Conservation (phyloP, 2,113 vertebrate genomes). For the Phyllostomus discolor region DNA sequence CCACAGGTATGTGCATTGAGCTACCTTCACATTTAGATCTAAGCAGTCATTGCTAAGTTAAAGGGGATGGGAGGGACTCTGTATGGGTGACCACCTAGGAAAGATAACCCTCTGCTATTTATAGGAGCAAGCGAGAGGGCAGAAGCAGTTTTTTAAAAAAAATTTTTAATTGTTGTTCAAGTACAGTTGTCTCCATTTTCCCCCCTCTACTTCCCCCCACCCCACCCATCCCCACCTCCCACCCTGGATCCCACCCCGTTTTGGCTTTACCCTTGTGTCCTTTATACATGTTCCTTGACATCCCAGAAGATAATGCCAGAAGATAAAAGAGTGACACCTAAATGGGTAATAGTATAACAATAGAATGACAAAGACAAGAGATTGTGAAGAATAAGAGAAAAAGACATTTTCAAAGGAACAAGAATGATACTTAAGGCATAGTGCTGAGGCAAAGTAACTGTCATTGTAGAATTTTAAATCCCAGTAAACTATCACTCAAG, state of each 20-base stretch:
- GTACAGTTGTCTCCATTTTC: no score
- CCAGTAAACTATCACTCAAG: background rate
- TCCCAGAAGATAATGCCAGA: background rate
- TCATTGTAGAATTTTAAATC: constrained; percentile 28
- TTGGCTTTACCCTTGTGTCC: no score
- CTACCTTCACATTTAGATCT: background rate
- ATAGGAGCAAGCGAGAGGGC: background rate
- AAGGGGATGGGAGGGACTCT: background rate
- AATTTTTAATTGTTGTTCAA: no score
- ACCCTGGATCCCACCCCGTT: no score
- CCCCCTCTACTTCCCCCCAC: no score
- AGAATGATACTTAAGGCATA: background rate
- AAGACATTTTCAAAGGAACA: constrained; percentile 9
- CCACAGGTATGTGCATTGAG: background rate
- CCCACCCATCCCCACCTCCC: no score
- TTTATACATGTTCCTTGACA: no score
- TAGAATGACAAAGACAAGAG: background rate
- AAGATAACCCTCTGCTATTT: background rate
- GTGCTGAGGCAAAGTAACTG: constrained; percentile 3
- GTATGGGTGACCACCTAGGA: background rate
- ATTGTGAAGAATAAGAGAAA: constrained; percentile 3
- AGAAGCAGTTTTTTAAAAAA: background rate
- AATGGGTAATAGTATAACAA: background rate
- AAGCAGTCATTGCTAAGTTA: background rate
- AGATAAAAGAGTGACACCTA: background rate